Conservation (phyloP, 2,888 invertebrate genomes). For the Rugalucina vietnamica region DNA sequence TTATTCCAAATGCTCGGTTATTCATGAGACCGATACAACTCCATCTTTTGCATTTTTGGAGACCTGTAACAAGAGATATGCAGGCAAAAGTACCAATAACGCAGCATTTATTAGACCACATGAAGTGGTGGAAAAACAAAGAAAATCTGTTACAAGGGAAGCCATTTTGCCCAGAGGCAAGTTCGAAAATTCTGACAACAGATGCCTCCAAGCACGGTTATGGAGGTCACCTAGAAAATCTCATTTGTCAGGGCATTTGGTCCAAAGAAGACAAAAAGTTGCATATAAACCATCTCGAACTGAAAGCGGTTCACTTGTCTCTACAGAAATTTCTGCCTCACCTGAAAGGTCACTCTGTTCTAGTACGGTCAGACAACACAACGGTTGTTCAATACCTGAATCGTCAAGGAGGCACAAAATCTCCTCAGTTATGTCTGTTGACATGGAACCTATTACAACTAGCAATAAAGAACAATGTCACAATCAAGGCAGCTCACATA, state of each 20-base stretch:
- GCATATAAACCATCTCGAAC: conserved; percentile 45
- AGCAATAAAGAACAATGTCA: not conserved
- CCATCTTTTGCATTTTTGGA: conserved; percentile 26
- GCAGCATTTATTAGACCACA: conserved; percentile 1
- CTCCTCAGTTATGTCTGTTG: conserved; percentile 21
- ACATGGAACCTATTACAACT: conserved; percentile 12
- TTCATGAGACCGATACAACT: too few relatives aligned
- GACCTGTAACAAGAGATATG: not conserved
- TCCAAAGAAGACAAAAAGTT: not conserved
- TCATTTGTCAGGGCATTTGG: conserved; percentile 27
- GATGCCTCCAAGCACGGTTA: conserved; percentile 41
- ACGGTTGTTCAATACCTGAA: conserved; percentile 50
- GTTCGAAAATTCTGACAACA: conserved; percentile 25
- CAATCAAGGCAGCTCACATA: conserved; percentile 33
- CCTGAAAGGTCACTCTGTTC: conserved; percentile 17
- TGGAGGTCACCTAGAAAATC: conserved; percentile 32
- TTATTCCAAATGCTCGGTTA: conserved; percentile 35
- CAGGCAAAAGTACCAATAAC: conserved; percentile 20
- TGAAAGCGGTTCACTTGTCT: conserved; percentile 21
- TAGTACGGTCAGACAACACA: conserved; percentile 45
- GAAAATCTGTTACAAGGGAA: conserved; percentile 24
- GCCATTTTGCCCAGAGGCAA: not conserved
- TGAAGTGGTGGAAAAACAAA: conserved; percentile 8
- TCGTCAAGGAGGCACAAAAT: conserved; percentile 51
- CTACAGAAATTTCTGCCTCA: conserved; percentile 23